These are phyloP conservation scores for Caenorhabditis macrosperma DNA, from an alignment of 2,888 invertebrate species.

Conservation along the genomic window DNA sequence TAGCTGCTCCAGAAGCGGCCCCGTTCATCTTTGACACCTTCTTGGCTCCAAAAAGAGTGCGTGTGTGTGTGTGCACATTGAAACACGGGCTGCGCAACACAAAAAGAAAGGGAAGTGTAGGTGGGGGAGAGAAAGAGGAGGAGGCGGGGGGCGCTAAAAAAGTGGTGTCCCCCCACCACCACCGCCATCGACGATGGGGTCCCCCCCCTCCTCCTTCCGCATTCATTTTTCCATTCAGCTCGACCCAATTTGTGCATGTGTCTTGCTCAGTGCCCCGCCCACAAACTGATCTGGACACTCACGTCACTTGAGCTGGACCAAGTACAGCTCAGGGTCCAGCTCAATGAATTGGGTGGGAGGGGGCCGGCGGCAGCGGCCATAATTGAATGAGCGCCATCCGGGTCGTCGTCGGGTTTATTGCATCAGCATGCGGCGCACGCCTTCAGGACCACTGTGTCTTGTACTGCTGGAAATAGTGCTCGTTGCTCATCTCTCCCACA, in stretches of 20 bases:
- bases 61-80: slow-evolving; percentile 1
- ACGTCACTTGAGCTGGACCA: slow-evolving; percentile 41
- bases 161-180: neutral
- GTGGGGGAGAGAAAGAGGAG: slow-evolving; percentile 23
- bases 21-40: slow-evolving; percentile 14
- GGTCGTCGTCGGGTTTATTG: neutral
- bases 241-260: slow-evolving; percentile 44
- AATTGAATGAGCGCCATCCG: slow-evolving; percentile 37
- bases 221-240: slow-evolving; percentile 51
- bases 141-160: slow-evolving; percentile 15
- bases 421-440: slow-evolving; percentile 7
- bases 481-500: slow-evolving; percentile 19
- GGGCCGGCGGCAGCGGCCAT: neutral
- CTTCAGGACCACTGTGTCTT: slow-evolving; percentile 39
- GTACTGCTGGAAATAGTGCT: slow-evolving; percentile 50
- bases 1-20: too few relatives aligned
- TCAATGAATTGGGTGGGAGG: slow-evolving; percentile 16
- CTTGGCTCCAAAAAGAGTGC: slow-evolving; percentile 28
- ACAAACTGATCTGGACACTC: slow-evolving; percentile 36
- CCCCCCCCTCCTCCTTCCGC: slow-evolving; percentile 17
- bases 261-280: slow-evolving; percentile 23
- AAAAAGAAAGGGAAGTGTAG: slow-evolving; percentile 40
- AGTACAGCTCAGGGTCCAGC: slow-evolving; percentile 5
- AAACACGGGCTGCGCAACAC: slow-evolving; percentile 17
- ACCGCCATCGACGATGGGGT: slow-evolving; percentile 3